phyloP scores from a whole-genome alignment of 2,888 invertebrate species.

The Clostera curtula region DNA sequence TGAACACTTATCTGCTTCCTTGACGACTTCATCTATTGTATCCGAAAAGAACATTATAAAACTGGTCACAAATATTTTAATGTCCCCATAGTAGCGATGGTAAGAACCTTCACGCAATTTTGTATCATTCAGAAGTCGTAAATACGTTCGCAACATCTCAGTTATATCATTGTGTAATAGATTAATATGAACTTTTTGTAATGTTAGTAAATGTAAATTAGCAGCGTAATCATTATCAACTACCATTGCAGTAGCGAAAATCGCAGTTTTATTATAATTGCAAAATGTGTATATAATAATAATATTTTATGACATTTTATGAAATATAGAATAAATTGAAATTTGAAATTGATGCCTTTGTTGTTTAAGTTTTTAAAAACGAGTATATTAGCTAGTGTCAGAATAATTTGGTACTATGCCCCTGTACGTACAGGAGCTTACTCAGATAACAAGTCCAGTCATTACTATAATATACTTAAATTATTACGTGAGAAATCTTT shows the following conservation, averaged over 20 bases:
- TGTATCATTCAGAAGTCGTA: constrained; percentile 25
- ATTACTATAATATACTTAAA: too few species aligned
- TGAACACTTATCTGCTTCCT: constrained; percentile 28
- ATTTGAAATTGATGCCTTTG: too few species aligned
- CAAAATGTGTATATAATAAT: too few species aligned
- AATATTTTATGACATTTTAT: too few species aligned
- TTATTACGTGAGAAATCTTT: too few species aligned
- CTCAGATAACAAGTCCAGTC: too few species aligned
- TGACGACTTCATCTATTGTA: constrained; percentile 32
- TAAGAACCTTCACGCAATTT: constrained; percentile 33
- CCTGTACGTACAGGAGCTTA: too few species aligned
- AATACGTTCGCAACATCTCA: constrained; percentile 29
- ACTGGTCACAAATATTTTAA: constrained; percentile 36
- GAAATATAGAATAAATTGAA: too few species aligned
- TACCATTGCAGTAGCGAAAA: constrained; percentile 24
- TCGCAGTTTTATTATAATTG: too few species aligned
- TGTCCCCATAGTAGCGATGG: constrained; percentile 39
- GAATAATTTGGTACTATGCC: too few species aligned
- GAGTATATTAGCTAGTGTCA: too few species aligned
- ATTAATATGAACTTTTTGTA: constrained; percentile 26
- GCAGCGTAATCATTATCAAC: constrained; percentile 38
- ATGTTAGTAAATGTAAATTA: constrained; percentile 27
- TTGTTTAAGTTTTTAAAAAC: too few species aligned
- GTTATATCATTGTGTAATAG: constrained; percentile 30
- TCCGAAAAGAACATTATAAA: constrained; percentile 35